Base-by-base conservation (phyloP, 2,888 invertebrate species). In the Hirudinaria manillensis region DNA sequence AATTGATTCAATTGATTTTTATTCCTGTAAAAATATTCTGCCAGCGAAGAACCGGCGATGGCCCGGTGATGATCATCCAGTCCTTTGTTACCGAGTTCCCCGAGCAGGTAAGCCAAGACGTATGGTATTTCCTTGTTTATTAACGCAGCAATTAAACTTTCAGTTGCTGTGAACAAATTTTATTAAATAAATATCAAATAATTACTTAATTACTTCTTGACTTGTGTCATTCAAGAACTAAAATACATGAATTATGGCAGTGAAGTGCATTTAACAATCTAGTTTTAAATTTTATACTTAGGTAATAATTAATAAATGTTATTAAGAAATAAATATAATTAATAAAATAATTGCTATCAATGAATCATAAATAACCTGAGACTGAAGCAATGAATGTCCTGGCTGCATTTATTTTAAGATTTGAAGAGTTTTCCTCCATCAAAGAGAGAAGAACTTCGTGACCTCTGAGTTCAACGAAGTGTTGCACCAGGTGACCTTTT, bases 331-430 rank as follows among this genome's bases (percentile, higher is more conserved):
- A n/a, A n/a, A n/a, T n/a, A n/a, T n/a, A n/a, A n/a, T n/a, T n/a
- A n/a, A n/a, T n/a, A n/a, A n/a, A n/a, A n/a, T 38, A 38, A 38
- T 38, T 38, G 10, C 38, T 10, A 6, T 38, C 38, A 38, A 38
- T 38, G 45, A 45, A 45, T 6, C 13, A 45, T 16, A 45, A 45
- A 16, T 45, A 45, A 45, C 45, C 45, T 45, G 45, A 45, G 1
- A 10, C 16, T 45, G 45, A 45, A 45, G 45, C 3, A 45, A 45
- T 16, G 16, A 61, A 24, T 61, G 29, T n/a, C n/a, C 61, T 61
- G 61, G 61, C 61, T 2, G 61, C 61, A 61, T 61, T 61, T 29
- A 61, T 24, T 61, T 29, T 24, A 61, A 61, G 61, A 61, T 7
- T 16, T 61, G 24, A 7, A 61, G 61, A 61, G 13, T 61, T 61